Evolutionary conservation across 2,888 invertebrate species (phyloP).

Genomic region (Cheilosia soror): DNA sequence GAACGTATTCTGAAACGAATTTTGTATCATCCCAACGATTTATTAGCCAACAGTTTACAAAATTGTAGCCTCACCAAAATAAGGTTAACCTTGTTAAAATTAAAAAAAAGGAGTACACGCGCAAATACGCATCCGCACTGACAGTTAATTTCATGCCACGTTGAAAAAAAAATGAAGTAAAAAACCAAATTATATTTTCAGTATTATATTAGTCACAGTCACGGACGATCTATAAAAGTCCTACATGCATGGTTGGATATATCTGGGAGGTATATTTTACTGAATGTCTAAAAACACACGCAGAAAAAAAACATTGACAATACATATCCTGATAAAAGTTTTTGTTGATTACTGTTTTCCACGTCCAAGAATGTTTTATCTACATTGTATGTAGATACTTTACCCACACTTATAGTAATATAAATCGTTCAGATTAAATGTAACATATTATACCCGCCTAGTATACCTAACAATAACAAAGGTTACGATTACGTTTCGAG

Average conservation of each 20-base stretch:
- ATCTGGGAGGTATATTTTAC: conserved; percentile 4
- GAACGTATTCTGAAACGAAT: conserved; percentile 39
- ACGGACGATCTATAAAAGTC: conserved; percentile 48
- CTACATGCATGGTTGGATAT: conserved; percentile 9
- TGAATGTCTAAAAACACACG: background rate
- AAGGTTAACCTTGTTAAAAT: conserved; percentile 43
- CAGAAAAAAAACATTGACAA: too few relatives aligned
- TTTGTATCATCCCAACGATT: conserved; percentile 56
- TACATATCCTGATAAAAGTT: too few relatives aligned
- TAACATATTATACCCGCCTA: conserved; percentile 21
- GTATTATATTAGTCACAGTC: conserved; percentile 69
- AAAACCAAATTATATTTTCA: conserved; percentile 42
- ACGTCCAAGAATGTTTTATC: background rate
- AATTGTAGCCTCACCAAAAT: conserved; percentile 40
- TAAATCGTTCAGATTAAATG: conserved; percentile 48
- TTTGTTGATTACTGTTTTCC: background rate
- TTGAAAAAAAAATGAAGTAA: conserved; percentile 48
- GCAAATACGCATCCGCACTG: conserved; percentile 8
- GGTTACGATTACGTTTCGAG: conserved; percentile 36
- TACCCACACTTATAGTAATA: conserved; percentile 19
- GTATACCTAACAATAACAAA: background rate
- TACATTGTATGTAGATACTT: background rate
- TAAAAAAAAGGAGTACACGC: conserved; percentile 10
- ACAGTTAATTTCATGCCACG: conserved; percentile 64
- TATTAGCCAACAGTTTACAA: conserved; percentile 48